These are phyloP conservation scores for Ariopsis seemanni DNA, from an alignment of 2,113 vertebrate genomes.

Conservation along the genomic window DNA sequence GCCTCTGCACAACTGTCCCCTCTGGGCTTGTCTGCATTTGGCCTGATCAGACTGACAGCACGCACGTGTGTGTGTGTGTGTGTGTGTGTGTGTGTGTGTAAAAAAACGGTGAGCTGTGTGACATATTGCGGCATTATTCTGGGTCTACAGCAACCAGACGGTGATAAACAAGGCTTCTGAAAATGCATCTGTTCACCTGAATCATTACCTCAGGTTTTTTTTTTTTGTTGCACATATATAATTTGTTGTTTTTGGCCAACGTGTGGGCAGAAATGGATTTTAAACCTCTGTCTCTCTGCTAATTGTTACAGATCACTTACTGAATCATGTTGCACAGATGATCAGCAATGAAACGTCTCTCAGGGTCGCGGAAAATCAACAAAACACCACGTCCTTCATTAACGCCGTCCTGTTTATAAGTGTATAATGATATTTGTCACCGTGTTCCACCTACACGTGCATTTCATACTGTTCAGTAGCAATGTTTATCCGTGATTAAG, in stretches of 20 bases:
- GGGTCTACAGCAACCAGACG: slow-evolving; percentile 5
- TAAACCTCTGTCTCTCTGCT: neutral
- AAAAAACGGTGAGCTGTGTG: neutral
- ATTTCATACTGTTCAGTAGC: neutral
- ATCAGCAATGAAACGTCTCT: slow-evolving; percentile 24
- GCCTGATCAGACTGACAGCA: slow-evolving; percentile 35
- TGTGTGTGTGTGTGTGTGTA: neutral
- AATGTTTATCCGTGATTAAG: neutral
- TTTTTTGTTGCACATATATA: neutral
- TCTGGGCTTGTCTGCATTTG: slow-evolving; percentile 9
- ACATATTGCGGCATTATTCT: neutral
- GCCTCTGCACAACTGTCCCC: slow-evolving; percentile 16
- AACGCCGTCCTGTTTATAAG: slow-evolving; percentile 12
- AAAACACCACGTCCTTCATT: neutral
- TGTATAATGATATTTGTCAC: slow-evolving; percentile 30
- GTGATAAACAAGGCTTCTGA: slow-evolving; percentile 23
- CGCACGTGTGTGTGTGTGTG: neutral
- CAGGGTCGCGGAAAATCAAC: neutral
- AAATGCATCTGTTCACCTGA: slow-evolving; percentile 14
- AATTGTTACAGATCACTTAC: slow-evolving; percentile 23
- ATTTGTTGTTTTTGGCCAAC: neutral
- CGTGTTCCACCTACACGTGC: slow-evolving; percentile 20
- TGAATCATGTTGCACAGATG: slow-evolving; percentile 12
- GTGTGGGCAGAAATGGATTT: slow-evolving; percentile 39
- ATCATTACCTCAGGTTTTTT: neutral